Base-by-base conservation (phyloP, 2,888 invertebrate genomes). In the Dryomyza anilis region DNA sequence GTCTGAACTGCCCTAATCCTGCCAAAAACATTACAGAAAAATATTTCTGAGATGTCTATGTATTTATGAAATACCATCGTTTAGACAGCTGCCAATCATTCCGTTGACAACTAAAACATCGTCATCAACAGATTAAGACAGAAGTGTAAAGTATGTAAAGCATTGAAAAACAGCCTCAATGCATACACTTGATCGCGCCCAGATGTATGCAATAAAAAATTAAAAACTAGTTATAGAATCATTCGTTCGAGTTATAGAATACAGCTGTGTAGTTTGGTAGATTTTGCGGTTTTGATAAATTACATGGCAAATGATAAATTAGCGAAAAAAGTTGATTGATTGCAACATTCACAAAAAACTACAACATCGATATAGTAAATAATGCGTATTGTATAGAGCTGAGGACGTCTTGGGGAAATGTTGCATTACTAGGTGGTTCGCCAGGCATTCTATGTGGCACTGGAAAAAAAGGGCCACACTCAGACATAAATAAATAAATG, bases 241-340 rank as follows among this genome's bases (percentile, higher is more conserved):
- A 52, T n/a, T 46, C n/a, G 25, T 43, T 16, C 23, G 16, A 52
- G 33, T 55, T 30, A 21, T 55, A 30, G 6, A 5, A 36, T n/a
- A 33, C 4, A 33, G 29, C 48, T 30, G 55, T 2, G 33, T n/a
- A 27, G 25, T 16, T n/a, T 58, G n/a, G 55, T 43, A 46, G 46
- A 21, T 43, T 61, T 45, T 27, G 50, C 52, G 36, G 46, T n/a
- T 56, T 55, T 60, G 60, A 64, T 64, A 64, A 67, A 64, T 67
- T 60, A 46, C 52, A 39, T 23, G 14, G n/a, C 48, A 23, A 64
- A 61, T 77, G 76, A 75, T 77, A 77, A 72, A 77, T 77, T 74
- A 72, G 63, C 63, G 64, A 63, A 70, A 72, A 74, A 75, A 75
- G 70, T 75, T 76, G 76, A 77, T 77, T 77, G 76, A 76, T 70